Percentiles rank a stretch among this genome's conserved stretches.
Evolutionary conservation across 2,113 vertebrate species (phyloP).

Genomic region (Malurus cyaneus): DNA sequence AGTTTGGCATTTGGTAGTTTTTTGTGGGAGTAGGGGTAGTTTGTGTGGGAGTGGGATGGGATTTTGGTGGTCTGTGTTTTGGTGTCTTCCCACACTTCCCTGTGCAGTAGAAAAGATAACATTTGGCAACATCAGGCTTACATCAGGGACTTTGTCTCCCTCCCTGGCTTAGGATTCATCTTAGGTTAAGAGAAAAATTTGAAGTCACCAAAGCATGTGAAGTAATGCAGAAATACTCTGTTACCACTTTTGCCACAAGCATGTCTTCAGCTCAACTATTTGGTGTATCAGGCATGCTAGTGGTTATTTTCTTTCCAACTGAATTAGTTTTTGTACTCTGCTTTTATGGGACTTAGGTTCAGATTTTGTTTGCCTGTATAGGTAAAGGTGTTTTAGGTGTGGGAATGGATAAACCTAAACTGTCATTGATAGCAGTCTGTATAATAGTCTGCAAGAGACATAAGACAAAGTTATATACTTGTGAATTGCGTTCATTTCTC

Average conservation of each 20-base stretch:
- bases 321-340: not conserved
- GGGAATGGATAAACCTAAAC: not conserved
- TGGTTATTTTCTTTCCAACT: not conserved
- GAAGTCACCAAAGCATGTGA: not conserved
- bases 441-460: not conserved
- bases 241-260: not conserved
- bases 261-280: not conserved
- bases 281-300: not conserved
- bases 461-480: not conserved
- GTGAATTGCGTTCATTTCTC: not conserved
- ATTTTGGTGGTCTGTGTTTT: not conserved
- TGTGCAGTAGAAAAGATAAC: not conserved
- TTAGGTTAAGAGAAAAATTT: not conserved
- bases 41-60: not conserved
- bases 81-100: not conserved
- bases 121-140: not conserved
- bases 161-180: not conserved
- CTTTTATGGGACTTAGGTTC: not conserved
- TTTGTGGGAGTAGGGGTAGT: not conserved
- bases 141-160: not conserved
- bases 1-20: too few relatives aligned
- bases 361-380: not conserved
- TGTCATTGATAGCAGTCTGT: not conserved
- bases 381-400: not conserved
- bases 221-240: not conserved